Evolutionary conservation across 2,888 invertebrate genomes (phyloP).

Genomic region (Actias luna): DNA sequence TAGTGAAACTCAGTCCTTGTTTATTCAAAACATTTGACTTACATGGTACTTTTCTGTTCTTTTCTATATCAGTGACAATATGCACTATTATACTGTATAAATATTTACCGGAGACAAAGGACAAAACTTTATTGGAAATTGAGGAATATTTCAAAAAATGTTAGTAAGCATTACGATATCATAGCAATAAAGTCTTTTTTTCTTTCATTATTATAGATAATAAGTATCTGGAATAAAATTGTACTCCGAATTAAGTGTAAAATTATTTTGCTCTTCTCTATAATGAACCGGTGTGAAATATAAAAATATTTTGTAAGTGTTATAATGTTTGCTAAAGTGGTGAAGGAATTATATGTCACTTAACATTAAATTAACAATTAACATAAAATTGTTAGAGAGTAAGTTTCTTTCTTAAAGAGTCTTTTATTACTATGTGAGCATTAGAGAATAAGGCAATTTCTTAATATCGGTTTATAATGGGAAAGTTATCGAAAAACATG

Average conservation of each 20-base stretch:
- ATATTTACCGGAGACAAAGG: slow-evolving; percentile 19
- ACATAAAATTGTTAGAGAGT: too few relatives aligned
- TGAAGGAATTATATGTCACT: too few relatives aligned
- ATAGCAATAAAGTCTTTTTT: background rate
- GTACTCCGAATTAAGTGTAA: too few relatives aligned
- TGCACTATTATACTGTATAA: slow-evolving; percentile 13
- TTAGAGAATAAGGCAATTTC: too few relatives aligned
- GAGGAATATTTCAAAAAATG: slow-evolving; percentile 13
- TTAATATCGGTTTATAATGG: too few relatives aligned
- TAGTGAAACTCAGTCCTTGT: slow-evolving; percentile 10
- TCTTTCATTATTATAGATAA: background rate
- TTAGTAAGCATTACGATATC: background rate
- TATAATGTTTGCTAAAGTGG: too few relatives aligned
- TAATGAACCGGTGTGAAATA: too few relatives aligned
- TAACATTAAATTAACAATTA: too few relatives aligned
- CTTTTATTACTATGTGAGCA: too few relatives aligned
- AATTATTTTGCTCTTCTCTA: too few relatives aligned
- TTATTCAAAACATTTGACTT: slow-evolving; percentile 2
- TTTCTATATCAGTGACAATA: background rate
- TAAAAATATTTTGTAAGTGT: background rate
- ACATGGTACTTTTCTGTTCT: slow-evolving; percentile 4
- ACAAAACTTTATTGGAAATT: slow-evolving; percentile 15
- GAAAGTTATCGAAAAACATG: too few relatives aligned
- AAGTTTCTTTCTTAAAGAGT: too few relatives aligned
- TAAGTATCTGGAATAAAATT: background rate